Evolutionary conservation across 2,888 invertebrate genomes (phyloP), one percentile per base, ranked within the genome.

Genomic region (Macrophya annulata): DNA sequence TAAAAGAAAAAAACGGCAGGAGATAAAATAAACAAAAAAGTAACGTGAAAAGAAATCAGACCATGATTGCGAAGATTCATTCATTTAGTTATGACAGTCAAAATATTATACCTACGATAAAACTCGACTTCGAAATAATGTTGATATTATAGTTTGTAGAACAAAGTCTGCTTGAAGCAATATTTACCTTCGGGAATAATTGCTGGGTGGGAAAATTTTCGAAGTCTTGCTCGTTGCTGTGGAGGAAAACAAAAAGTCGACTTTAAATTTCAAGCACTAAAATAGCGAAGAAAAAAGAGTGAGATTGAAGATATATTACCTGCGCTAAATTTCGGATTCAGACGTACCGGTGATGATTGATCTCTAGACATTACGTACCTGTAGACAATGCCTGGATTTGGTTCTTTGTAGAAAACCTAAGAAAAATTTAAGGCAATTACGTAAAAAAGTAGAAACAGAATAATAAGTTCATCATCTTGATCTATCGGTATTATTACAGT

Each of bases 351-450:
- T 65, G 31, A 43, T 37, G 65, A 65, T 37, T 84, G 51, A 48
- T 95, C 93, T 85, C 96, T 94, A 68, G 98, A 97, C 85, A 98
- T 94, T 84, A 97, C 95, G 92, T 97, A 98, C 93, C 98, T 97
- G 93, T 98, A 98, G 93, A 98, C 98, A 89, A 98, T 97, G 21
- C 97, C 98, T 62, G 97, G 97, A 94, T 98, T 98, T 83, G 96
- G 95, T 92, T 97, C 96, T 90, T 97, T 97, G 89, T 96, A 97
- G 81, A 97, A 95, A 86, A 98, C 95, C 98, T 98, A 94, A 1
- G 93, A 51, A 77, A 10, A n/a, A 37, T 45, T 0, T n/a, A 4
- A 10, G n/a, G 37, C 8, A 59, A 79, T 45, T 25, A 4, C 21
- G 12, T 12, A 5, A 31, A 25, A 4, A 62, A 62, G 12, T 12